Conservation (phyloP, 2,888 invertebrate genomes). For the Blera fallax region DNA sequence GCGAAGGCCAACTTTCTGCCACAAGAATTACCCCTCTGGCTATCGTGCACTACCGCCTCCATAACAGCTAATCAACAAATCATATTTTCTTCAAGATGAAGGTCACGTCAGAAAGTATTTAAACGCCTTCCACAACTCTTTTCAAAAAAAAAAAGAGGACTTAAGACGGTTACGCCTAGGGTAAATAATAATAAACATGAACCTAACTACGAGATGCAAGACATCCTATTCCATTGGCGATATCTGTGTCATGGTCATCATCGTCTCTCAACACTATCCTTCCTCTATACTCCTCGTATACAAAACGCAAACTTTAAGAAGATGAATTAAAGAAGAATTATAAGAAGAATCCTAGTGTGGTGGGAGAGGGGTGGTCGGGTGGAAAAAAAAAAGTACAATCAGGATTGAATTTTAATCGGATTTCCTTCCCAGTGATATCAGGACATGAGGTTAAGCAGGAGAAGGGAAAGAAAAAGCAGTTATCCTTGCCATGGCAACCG, state of each 20-base stretch:
- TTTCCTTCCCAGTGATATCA: slow-evolving; percentile 21
- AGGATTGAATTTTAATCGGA: slow-evolving; percentile 64
- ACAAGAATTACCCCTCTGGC: not conserved
- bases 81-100: slow-evolving; percentile 52
- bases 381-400: not conserved
- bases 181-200: slow-evolving; percentile 46
- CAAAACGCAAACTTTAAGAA: slow-evolving; percentile 18
- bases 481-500: not conserved
- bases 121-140: slow-evolving; percentile 40
- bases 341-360: not conserved
- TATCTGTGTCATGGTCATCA: slow-evolving; percentile 63
- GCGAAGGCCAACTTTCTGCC: slow-evolving; percentile 2
- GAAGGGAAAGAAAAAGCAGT: not conserved
- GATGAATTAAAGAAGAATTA: slow-evolving; percentile 25
- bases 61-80: slow-evolving; percentile 60
- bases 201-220: slow-evolving; percentile 31
- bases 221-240: slow-evolving; percentile 18
- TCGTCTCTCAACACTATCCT: not conserved
- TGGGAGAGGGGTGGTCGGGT: not conserved
- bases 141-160: slow-evolving; percentile 2
- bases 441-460: not conserved
- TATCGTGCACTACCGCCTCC: not conserved
- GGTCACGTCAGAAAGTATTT: slow-evolving; percentile 54
- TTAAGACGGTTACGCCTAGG: slow-evolving; percentile 12
- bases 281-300: not conserved